A percentile compares a stretch with the other conserved stretches of the same genome.
phyloP scores from a whole-genome alignment of 1,140 invertebrate genomes.

The Halyomorpha halys region DNA sequence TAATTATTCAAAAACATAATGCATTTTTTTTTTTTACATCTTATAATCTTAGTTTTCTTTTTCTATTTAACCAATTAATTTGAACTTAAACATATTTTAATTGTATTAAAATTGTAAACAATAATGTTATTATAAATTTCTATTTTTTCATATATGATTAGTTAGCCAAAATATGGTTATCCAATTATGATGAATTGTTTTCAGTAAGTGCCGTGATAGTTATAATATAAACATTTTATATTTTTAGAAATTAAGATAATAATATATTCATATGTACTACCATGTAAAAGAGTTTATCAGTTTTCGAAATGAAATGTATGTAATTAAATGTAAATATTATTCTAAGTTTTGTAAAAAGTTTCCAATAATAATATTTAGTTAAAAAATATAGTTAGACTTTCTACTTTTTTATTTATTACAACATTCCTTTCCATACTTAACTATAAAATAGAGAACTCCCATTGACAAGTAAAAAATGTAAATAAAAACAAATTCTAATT shows the following conservation, averaged over 20 bases:
- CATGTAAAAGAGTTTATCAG: not conserved
- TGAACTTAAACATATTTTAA: not conserved
- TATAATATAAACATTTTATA: constrained; percentile 8
- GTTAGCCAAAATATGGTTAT: not conserved
- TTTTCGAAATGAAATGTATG: not conserved
- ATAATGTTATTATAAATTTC: not conserved
- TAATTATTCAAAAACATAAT: not conserved
- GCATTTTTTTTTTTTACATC: not conserved
- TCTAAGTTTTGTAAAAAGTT: constrained; percentile 7
- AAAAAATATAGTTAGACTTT: not conserved
- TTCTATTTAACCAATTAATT: constrained; percentile 3
- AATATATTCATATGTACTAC: not conserved
- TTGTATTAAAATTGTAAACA: not conserved
- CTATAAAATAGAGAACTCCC: no score
- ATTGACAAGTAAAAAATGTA: no score
- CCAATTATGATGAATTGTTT: not conserved
- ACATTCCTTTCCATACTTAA: no score
- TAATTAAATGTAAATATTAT: constrained; percentile 10
- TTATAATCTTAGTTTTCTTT: not conserved
- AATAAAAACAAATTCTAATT: no score
- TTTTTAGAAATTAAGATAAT: not conserved
- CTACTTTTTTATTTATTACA: no score
- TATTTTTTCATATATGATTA: not conserved
- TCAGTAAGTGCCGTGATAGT: constrained; percentile 7
- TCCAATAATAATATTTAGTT: constrained; percentile 4